Evolutionary conservation across 2,888 invertebrate genomes (phyloP), one percentile per base, ranked within the genome.

Genomic region (Congeria kusceri): DNA sequence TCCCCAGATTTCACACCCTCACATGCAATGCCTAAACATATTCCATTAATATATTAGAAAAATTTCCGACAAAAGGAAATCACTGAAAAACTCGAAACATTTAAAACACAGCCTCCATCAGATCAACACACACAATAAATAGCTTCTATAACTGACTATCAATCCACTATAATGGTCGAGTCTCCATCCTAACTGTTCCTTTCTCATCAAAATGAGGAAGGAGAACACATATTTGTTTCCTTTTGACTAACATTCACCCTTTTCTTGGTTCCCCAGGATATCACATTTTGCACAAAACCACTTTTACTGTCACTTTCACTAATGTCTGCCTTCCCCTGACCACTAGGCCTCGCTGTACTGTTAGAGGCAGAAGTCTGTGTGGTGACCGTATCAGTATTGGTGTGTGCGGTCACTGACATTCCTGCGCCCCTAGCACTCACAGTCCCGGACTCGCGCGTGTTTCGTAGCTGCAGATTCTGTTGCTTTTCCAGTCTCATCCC

Each of bases 271-370:
- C 53, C 9, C 53, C 53, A 53, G 9, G 20, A 23, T 7, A 53
- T 53, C 25, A 53, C 53, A 53, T 53, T 53, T 53, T 20, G 20
- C 53, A 53, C 20, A 53, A 53, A 53, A 20, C 23, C 23, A 4
- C 53, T 18, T 53, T 53, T 53, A 53, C 23, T 23, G 20, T 53
- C 23, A 53, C 23, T 53, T 18, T 53, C 53, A 53, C n/a, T 53
- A 25, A 18, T 25, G 20, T n/a, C 25, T 20, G 1, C 1, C 15
- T 15, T 39, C 9, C 15, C 13, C 9, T 11, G 39, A 13, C 39
- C 39, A 9, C 1, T 39, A 15, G 39, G 39, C 39, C 39, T 39
- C 3, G 15, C 39, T 39, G 9, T 11, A 39, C 39, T 39, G 39
- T 11, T 39, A 5, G 39, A 3, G 39, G 9, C 39, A 13, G 39